A percentile compares a stretch with the other conserved stretches of the same genome.
Evolutionary conservation across 1,140 invertebrate genomes (phyloP).

Genomic region (Varroa destructor): DNA sequence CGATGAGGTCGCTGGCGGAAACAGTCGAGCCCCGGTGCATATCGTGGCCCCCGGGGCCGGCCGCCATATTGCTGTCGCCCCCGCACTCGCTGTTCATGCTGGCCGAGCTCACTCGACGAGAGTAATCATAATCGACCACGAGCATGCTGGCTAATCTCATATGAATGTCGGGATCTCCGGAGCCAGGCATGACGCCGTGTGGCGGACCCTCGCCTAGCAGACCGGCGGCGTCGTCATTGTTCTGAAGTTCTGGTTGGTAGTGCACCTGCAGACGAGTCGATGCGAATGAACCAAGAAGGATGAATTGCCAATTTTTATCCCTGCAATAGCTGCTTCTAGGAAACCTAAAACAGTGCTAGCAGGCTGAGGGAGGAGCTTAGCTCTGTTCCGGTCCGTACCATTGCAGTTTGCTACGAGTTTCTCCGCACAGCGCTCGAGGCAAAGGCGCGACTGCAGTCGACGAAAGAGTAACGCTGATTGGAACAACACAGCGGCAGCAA

Average conservation of each 20-base stretch:
- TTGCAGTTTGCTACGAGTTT: too few relatives aligned
- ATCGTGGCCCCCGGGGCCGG: slow-evolving; percentile 36
- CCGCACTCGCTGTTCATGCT: slow-evolving; percentile 37
- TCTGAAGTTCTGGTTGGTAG: slow-evolving; percentile 34
- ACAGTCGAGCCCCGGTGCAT: slow-evolving; percentile 30
- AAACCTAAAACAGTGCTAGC: too few relatives aligned
- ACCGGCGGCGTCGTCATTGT: slow-evolving; percentile 11
- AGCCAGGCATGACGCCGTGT: slow-evolving; percentile 19
- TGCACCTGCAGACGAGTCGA: slow-evolving; percentile 32
- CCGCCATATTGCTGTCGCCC: slow-evolving; percentile 37
- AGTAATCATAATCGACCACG: slow-evolving; percentile 35
- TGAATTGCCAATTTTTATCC: too few relatives aligned
- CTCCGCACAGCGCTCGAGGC: too few relatives aligned
- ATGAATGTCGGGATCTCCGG: slow-evolving; percentile 43
- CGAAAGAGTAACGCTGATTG: too few relatives aligned
- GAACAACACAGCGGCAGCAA: too few relatives aligned
- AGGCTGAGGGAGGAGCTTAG: too few relatives aligned
- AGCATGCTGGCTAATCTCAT: slow-evolving; percentile 31
- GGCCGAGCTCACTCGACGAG: slow-evolving; percentile 41
- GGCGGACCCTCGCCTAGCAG: neutral
- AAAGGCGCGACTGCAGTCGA: too few relatives aligned
- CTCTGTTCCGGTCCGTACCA: too few relatives aligned
- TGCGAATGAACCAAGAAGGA: too few relatives aligned
- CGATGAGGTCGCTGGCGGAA: slow-evolving; percentile 25
- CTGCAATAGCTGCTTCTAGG: too few relatives aligned